phyloP scores from a whole-genome alignment of 2,113 vertebrate species.

The Chauna torquata region DNA sequence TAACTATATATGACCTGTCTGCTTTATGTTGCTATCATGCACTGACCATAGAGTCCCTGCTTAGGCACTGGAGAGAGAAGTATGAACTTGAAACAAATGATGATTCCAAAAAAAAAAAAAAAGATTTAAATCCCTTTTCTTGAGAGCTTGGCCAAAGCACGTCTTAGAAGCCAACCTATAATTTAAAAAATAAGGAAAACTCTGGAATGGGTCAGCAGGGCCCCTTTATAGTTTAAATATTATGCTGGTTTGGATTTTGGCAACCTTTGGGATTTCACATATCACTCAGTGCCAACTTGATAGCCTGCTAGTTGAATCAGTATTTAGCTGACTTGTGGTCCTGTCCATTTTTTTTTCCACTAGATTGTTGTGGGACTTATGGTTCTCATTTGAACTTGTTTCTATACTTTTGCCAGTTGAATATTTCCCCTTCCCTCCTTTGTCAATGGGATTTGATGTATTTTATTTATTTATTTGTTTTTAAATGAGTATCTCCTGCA shows the following conservation, averaged over 20 bases:
- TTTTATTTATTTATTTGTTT: neutral
- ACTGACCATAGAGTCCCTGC: neutral
- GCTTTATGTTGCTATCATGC: neutral
- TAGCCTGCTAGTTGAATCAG: neutral
- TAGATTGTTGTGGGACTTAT: slow-evolving; percentile 3
- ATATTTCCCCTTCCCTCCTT: neutral
- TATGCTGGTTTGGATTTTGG: slow-evolving; percentile 44
- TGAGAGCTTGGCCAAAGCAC: slow-evolving; percentile 34
- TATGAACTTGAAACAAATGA: neutral
- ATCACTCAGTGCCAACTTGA: slow-evolving; percentile 32
- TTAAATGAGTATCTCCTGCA: neutral
- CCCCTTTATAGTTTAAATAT: slow-evolving; percentile 52
- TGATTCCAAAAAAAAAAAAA: slow-evolving; percentile 27
- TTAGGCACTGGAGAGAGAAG: neutral
- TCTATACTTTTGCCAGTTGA: slow-evolving; percentile 50
- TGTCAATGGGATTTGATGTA: slow-evolving; percentile 22
- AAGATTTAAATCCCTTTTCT: neutral
- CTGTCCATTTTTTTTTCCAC: neutral
- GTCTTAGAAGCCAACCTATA: slow-evolving; percentile 33
- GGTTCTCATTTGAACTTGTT: slow-evolving; percentile 54
- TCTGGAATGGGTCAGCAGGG: slow-evolving; percentile 20
- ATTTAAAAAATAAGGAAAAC: slow-evolving; percentile 59
- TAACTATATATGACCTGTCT: neutral
- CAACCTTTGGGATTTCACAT: slow-evolving; percentile 13
- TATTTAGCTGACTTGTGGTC: neutral